Evolutionary conservation across 2,113 vertebrate genomes (phyloP).

Genomic region (Perca schrenkii): DNA sequence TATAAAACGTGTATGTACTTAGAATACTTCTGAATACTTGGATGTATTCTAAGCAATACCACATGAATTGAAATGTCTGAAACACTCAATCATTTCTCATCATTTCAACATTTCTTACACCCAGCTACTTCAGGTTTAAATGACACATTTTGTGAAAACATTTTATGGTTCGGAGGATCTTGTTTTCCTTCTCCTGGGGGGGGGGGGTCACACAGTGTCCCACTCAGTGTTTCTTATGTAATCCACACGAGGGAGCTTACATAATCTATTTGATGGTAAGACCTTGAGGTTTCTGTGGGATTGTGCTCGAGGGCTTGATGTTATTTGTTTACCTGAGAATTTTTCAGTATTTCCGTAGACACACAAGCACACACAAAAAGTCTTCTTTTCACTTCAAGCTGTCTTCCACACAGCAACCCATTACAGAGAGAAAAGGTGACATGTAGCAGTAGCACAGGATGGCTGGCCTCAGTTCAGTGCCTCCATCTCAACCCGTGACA

Average conservation of each 20-base stretch:
- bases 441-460: conserved; percentile 60
- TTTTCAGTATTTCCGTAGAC: background rate
- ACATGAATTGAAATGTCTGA: background rate
- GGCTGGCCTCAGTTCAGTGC: conserved; percentile 76
- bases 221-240: conserved; percentile 44
- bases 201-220: conserved; percentile 13
- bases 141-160: conserved; percentile 18
- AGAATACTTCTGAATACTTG: no score
- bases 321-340: conserved; percentile 40
- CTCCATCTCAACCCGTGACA: conserved; percentile 72
- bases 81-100: conserved; percentile 1
- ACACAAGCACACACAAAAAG: background rate
- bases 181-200: conserved; percentile 1
- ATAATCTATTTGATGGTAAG: conserved; percentile 46
- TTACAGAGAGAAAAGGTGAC: conserved; percentile 67
- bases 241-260: conserved; percentile 39
- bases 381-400: conserved; percentile 49
- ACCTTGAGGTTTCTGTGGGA: conserved; percentile 41
- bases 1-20: background rate
- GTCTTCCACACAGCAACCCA: conserved; percentile 58
- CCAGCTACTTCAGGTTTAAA: background rate
- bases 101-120: background rate
- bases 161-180: background rate
- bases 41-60: background rate
- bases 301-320: conserved; percentile 19